Percentiles rank a stretch among this genome's conserved stretches.
These are phyloP conservation scores for Cairina moschata DNA, from an alignment of 2,113 vertebrate genomes.

Conservation along the genomic window DNA sequence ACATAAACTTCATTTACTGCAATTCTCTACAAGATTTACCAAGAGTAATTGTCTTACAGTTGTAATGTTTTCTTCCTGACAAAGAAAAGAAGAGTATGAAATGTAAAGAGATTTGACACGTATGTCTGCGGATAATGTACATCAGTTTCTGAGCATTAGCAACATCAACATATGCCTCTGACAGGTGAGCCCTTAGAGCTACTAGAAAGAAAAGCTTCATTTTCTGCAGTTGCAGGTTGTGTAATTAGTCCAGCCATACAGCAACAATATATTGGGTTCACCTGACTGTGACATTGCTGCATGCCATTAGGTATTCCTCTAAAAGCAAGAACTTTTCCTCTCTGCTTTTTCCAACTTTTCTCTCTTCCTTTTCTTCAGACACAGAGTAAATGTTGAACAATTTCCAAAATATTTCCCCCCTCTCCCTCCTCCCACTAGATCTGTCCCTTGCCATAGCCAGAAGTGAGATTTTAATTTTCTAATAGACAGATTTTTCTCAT, in stretches of 20 bases:
- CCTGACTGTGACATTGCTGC: neutral
- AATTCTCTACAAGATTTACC: neutral
- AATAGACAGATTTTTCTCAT: constrained; percentile 43
- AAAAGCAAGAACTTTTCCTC: neutral
- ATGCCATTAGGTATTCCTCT: neutral
- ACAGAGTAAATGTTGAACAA: neutral
- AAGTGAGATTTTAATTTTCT: constrained; percentile 16
- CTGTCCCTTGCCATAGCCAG: neutral
- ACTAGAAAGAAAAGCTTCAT: neutral
- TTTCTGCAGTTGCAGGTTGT: neutral
- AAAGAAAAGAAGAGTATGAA: neutral
- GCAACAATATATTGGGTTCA: neutral
- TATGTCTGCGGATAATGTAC: neutral
- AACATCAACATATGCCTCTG: neutral
- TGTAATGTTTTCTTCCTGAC: neutral
- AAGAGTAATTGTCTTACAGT: neutral
- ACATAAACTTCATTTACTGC: neutral
- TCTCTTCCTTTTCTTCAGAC: neutral
- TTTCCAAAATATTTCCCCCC: neutral
- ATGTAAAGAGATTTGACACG: constrained; percentile 3
- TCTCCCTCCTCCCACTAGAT: neutral
- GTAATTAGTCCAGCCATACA: neutral
- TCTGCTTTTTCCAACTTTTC: neutral
- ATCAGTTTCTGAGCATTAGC: neutral
- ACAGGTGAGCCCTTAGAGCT: constrained; percentile 26